Percentiles rank a stretch among this genome's conserved stretches.
Evolutionary conservation across 2,797 vertebrate genomes (phyloP).

Genomic region (Vipera ursinii): DNA sequence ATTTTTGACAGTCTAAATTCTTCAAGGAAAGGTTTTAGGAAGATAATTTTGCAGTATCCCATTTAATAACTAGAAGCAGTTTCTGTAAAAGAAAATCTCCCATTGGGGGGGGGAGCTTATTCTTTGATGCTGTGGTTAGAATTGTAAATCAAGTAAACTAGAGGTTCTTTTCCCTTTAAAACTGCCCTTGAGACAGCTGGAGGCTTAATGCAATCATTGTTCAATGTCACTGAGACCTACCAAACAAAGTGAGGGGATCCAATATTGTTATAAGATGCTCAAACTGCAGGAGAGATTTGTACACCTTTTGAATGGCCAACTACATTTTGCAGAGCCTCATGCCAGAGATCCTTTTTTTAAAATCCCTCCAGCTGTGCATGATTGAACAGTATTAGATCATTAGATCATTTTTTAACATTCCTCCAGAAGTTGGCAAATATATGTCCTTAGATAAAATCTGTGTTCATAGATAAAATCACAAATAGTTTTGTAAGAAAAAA

Average conservation of each 20-base stretch:
- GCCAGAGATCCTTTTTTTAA: not conserved
- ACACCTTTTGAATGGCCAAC: not conserved
- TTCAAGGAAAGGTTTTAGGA: not conserved
- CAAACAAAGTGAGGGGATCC: not conserved
- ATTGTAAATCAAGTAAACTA: not conserved
- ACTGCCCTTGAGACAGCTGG: not conserved
- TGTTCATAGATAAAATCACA: not conserved
- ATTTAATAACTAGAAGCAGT: not conserved
- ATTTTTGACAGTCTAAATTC: not conserved
- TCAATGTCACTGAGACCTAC: not conserved
- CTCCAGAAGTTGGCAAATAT: not conserved
- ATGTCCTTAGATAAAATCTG: not conserved
- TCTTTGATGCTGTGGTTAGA: not conserved
- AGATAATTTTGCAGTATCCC: not conserved
- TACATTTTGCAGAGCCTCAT: not conserved
- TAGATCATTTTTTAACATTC: not conserved
- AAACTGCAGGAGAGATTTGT: not conserved
- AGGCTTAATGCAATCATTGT: not conserved
- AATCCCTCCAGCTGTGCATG: not conserved
- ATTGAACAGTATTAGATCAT: not conserved
- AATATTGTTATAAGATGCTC: not conserved
- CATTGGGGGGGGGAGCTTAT: not conserved
- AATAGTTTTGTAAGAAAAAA: not conserved
- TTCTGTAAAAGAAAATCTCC: not conserved
- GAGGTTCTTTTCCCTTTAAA: not conserved